Conservation (phyloP, 2,797 vertebrate species). For the Galago senegalensis region DNA sequence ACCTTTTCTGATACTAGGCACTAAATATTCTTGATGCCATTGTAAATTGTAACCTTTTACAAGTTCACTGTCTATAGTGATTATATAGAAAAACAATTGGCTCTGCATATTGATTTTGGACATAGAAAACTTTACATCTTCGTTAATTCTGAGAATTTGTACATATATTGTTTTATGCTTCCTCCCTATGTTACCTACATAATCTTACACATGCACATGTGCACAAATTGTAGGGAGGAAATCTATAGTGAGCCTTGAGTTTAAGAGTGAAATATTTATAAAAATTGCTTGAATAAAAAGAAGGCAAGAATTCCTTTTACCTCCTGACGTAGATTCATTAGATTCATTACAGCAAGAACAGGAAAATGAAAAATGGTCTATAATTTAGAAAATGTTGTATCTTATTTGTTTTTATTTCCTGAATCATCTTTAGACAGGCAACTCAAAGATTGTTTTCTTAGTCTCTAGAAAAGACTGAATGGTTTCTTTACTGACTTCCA, state of each 20-base stretch:
- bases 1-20: neutral
- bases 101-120: neutral
- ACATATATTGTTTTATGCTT: conserved; percentile 3
- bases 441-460: neutral
- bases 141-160: neutral
- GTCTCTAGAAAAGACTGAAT: neutral
- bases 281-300: neutral
- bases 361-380: neutral
- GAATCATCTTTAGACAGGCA: neutral
- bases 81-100: neutral
- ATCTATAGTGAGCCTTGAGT: neutral
- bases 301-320: neutral
- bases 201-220: neutral
- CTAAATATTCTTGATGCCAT: neutral
- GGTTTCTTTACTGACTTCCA: neutral
- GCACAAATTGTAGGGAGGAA: neutral
- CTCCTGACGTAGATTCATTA: conserved; percentile 1
- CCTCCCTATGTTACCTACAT: neutral
- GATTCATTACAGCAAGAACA: neutral
- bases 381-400: neutral
- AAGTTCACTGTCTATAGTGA: neutral
- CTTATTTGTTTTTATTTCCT: conserved; percentile 28
- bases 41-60: neutral
- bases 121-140: neutral
- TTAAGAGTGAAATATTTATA: neutral